A percentile compares a stretch with the other conserved stretches of the same genome.
Conservation (phyloP, 2,113 vertebrate species). For the Chaetops frenatus region DNA sequence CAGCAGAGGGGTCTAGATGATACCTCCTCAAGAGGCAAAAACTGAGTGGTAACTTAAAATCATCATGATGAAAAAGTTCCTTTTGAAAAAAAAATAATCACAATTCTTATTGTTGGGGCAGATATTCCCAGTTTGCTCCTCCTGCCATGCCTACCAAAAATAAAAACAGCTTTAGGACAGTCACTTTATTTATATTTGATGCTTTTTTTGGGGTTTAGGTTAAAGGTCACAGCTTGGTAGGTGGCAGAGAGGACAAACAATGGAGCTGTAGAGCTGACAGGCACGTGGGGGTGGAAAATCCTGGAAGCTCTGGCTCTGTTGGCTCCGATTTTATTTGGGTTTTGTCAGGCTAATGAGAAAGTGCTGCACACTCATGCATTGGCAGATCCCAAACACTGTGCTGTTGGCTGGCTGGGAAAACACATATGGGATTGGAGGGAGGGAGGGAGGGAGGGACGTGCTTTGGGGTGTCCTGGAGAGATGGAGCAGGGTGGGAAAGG, state of each 20-base stretch:
- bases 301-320: neutral
- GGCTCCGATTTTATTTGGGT: neutral
- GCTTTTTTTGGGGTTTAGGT: neutral
- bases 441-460: rapidly evolving
- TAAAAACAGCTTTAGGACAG: neutral
- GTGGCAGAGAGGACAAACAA: neutral
- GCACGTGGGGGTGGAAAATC: neutral
- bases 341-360: neutral
- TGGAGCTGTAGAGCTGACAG: neutral
- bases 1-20: neutral
- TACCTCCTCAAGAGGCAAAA: neutral
- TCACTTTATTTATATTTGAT: neutral
- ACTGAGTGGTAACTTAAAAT: neutral
- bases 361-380: neutral
- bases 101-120: neutral
- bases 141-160: neutral
- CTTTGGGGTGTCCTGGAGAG: neutral
- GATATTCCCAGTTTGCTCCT: neutral
- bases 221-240: neutral
- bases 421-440: neutral
- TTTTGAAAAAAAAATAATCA: neutral
- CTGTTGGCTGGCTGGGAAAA: neutral
- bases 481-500: neutral
- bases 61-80: neutral
- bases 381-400: neutral